Percentiles rank a stretch among this genome's conserved stretches.
phyloP scores from a whole-genome alignment of 2,888 invertebrate genomes.

The Heliconius charithonia region DNA sequence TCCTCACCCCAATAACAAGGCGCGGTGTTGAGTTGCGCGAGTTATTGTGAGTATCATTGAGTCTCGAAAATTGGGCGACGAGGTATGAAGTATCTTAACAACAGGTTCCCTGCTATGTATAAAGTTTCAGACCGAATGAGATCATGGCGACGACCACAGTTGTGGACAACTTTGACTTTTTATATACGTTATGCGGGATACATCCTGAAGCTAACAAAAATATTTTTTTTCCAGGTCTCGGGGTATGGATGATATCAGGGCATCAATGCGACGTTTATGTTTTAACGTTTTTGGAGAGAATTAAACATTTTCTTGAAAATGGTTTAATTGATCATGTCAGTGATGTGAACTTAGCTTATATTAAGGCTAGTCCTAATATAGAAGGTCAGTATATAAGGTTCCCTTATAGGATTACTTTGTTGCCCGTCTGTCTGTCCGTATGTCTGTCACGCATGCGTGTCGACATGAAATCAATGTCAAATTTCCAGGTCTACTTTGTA shows the following conservation, averaged over 20 bases:
- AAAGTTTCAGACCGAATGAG: too few species aligned
- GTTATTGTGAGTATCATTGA: too few species aligned
- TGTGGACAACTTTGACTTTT: too few species aligned
- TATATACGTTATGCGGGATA: background rate
- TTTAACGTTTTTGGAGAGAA: slow-evolving; percentile 85
- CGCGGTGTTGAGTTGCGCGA: too few species aligned
- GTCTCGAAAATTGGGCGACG: too few species aligned
- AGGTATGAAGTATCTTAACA: background rate
- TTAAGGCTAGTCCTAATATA: slow-evolving; percentile 64
- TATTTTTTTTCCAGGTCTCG: slow-evolving; percentile 68
- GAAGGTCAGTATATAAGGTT: slow-evolving; percentile 52
- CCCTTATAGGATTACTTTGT: too few species aligned
- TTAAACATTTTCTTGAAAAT: slow-evolving; percentile 77
- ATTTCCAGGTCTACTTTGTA: too few species aligned
- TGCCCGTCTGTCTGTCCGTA: too few species aligned
- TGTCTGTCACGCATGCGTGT: too few species aligned
- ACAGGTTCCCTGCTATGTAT: background rate
- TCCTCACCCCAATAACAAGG: too few species aligned
- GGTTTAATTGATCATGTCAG: slow-evolving; percentile 81
- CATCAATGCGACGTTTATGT: slow-evolving; percentile 86
- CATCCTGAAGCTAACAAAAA: background rate
- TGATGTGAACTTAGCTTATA: slow-evolving; percentile 87
- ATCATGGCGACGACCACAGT: too few species aligned
- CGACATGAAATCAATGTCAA: too few species aligned
- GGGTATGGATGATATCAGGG: slow-evolving; percentile 85